Evolutionary conservation across 2,797 vertebrate species (phyloP).

Genomic region (Argyrosomus regius): DNA sequence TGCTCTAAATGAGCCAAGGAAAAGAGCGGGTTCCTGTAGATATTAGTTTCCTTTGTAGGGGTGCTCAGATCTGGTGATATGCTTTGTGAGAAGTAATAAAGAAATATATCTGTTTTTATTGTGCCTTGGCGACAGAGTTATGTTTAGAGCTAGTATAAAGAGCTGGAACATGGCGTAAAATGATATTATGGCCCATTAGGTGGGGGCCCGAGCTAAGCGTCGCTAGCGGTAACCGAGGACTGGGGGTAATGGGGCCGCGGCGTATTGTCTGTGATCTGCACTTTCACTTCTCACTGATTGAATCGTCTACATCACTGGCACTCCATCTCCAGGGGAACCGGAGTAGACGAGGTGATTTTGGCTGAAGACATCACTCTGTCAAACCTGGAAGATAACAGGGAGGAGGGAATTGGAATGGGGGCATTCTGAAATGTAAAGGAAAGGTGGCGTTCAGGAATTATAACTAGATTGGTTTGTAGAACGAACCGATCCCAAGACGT

Average conservation of each 20-base stretch:
- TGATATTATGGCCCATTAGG: conserved; percentile 87
- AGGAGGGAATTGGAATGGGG: conserved; percentile 52
- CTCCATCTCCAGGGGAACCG: conserved; percentile 79
- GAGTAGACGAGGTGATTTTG: conserved; percentile 79
- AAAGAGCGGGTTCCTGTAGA: conserved; percentile 73
- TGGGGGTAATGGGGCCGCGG: conserved; percentile 82
- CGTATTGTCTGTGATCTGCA: conserved; percentile 82
- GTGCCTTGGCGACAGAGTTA: conserved; percentile 81
- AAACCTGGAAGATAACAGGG: conserved; percentile 71
- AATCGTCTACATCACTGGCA: conserved; percentile 80
- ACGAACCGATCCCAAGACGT: conserved; percentile 30
- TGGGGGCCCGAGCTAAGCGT: conserved; percentile 78
- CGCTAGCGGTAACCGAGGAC: conserved; percentile 78
- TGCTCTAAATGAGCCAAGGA: conserved; percentile 74
- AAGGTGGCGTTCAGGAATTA: conserved; percentile 56
- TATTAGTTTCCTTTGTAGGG: conserved; percentile 82
- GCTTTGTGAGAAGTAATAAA: conserved; percentile 84
- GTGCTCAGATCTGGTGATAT: conserved; percentile 76
- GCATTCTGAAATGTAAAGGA: conserved; percentile 62
- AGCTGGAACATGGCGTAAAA: conserved; percentile 83
- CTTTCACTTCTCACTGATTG: conserved; percentile 81
- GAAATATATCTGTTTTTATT: conserved; percentile 88
- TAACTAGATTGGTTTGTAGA: conserved; percentile 17
- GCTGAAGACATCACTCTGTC: conserved; percentile 82
- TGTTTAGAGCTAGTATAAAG: conserved; percentile 85